A percentile compares a stretch with the other conserved stretches of the same genome.
These are phyloP conservation scores for Rhinoptilus africanus DNA, from an alignment of 2,113 vertebrate genomes.

Conservation along the genomic window DNA sequence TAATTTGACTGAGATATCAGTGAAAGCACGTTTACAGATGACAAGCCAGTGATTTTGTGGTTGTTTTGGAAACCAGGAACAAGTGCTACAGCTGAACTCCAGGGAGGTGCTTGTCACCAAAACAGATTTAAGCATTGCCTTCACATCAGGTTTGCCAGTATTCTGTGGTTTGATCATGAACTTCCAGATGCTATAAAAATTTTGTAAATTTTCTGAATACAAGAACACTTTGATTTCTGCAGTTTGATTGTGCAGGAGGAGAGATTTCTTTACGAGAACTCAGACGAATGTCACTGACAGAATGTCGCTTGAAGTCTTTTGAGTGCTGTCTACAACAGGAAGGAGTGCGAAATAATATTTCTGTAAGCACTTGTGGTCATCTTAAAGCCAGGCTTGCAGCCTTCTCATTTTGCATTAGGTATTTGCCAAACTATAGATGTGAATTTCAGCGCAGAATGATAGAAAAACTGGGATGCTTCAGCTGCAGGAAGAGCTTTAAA, in stretches of 20 bases:
- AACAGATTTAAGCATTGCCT: background rate
- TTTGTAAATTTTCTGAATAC: background rate
- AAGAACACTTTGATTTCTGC: background rate
- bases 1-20: background rate
- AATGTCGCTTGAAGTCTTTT: background rate
- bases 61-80: fast-evolving
- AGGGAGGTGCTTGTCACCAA: background rate
- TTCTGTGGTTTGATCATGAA: background rate
- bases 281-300: background rate
- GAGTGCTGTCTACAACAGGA: background rate
- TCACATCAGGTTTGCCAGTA: background rate
- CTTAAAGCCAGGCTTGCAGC: background rate
- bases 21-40: background rate
- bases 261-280: background rate
- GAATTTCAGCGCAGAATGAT: background rate
- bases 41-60: background rate
- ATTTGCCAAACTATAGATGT: background rate
- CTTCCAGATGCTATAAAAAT: background rate
- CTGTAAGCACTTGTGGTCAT: background rate
- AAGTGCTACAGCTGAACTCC: background rate
- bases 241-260: background rate
- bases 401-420: background rate
- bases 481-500: background rate
- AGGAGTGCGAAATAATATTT: background rate
- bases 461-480: background rate